Percentiles rank a stretch among this genome's conserved stretches.
phyloP scores from a whole-genome alignment of 2,113 vertebrate species.

The Puffinus mauretanicus region DNA sequence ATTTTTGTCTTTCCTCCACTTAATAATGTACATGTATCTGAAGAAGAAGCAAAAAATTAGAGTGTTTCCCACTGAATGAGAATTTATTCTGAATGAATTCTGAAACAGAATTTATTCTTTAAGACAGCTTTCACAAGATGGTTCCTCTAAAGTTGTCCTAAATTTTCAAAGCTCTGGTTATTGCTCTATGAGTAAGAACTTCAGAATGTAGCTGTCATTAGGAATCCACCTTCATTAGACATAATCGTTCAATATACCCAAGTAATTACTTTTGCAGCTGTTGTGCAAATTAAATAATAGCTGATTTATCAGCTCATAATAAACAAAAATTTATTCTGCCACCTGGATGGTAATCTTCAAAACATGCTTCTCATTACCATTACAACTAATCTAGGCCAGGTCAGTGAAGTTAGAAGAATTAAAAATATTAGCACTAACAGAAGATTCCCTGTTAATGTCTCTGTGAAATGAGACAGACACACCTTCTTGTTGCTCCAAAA shows the following conservation, averaged over 20 bases:
- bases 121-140: background rate
- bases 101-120: background rate
- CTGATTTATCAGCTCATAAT: background rate
- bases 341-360: background rate
- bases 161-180: background rate
- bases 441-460: background rate
- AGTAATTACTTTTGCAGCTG: background rate
- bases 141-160: background rate
- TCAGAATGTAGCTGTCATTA: background rate
- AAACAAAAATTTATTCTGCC: background rate
- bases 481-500: background rate
- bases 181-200: background rate
- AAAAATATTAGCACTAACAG: background rate
- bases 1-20: background rate
- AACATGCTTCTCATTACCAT: background rate
- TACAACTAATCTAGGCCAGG: background rate
- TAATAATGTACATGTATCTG: background rate
- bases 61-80: background rate
- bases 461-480: background rate
- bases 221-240: background rate
- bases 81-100: background rate
- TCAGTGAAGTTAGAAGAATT: background rate
- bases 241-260: background rate
- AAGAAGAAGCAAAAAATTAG: background rate
- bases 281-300: background rate